Base-by-base conservation (phyloP, 2,113 vertebrate species). In the Rutilus rutilus region DNA sequence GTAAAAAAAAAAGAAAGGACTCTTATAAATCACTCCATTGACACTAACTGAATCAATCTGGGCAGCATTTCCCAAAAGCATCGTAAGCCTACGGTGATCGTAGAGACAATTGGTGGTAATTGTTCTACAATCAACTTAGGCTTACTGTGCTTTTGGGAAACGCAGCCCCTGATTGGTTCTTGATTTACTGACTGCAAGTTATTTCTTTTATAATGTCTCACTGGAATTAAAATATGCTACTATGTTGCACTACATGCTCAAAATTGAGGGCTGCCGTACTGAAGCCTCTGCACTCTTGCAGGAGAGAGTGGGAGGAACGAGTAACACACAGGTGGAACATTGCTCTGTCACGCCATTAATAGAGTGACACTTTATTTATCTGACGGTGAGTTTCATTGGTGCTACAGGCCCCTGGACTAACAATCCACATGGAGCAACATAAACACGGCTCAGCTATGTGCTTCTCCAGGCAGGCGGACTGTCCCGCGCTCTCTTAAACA, bases 341-440 rank as follows among this genome's bases (percentile, higher is more conserved):
- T 90, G 93, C 89, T 89, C 92, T 71, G 86, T 87, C 94, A 96
- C 93, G 1, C 92, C 91, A 94, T 95, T 91, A 94, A 92, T 95
- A 94, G 87, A 90, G 89, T 90, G 92, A 96, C 94, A 94, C 94
- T 93, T 94, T 94, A 94, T 95, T 94, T 94, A 94, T 92, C 91
- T 93, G 94, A 94, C 92, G 82, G 65, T 85, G 83, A 92, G 89
- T 89, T 89, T 92, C 91, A 92, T 88, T 90, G 82, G 88, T 89
- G 91, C 91, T 82, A 87, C 87, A 86, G 89, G 86, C 87, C 65
- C 89, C 89, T 71, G 88, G 91, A 91, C 88, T 87, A 92, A 89
- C 90, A 89, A 36, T 54, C 88, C 90, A 89, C 81, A 87, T 90
- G 86, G 83, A 90, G 92, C 92, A 90, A 90, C 90, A 92, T 95